Evolutionary conservation across 35 echinoderm and acorn worm species (phyloP), one percentile per base, ranked within the genome.

Genomic region (Apostichopus japonicus): DNA sequence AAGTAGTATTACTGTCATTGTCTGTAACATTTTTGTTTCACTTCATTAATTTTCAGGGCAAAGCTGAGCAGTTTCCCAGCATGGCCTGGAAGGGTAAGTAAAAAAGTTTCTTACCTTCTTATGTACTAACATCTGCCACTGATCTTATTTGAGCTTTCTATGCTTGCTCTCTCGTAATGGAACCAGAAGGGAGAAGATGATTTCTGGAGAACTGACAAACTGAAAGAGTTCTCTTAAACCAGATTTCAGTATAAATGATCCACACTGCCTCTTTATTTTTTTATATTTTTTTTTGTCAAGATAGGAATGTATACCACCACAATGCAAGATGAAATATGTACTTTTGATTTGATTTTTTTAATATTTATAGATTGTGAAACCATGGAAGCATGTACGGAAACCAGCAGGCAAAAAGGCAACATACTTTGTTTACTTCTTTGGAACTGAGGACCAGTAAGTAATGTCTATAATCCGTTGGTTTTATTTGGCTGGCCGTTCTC

Each of bases 381-480:
- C 93, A 1, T 91, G 87, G 93, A 82, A 90, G 70, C 89, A 94
- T 84, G 93, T 94, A 8, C 91, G 90, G 88, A 94, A 94, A 51
- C 93, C 93, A 77, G 63, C 87, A 52, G 93, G 87, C 33, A 94
- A 94, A 52, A 94, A 94, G 53, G 78, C 78, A 9, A 77, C 77
- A 56, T 83, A 83, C 44, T 94, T 94, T 77, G 87, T 94, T n/a
- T 94, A 90, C 79, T 94, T 94, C 24, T 94, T 90, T 86, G 93
- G 93, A 51, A 94, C 93, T 21, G 93, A 94, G 56, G 93, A 94
- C 56, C 93, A 94, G 93, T 94, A 94, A 94, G 93, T 94, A 16
- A 10, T 44, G 33, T 44, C 33, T 44, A 44, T 44, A 44, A 44
- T 4, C 33, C 4, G 33, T 44, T 44, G 33, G 19, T 9, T 67